Conservation (phyloP, 1,140 invertebrate species). For the Pseudomyrmex sp. region DNA sequence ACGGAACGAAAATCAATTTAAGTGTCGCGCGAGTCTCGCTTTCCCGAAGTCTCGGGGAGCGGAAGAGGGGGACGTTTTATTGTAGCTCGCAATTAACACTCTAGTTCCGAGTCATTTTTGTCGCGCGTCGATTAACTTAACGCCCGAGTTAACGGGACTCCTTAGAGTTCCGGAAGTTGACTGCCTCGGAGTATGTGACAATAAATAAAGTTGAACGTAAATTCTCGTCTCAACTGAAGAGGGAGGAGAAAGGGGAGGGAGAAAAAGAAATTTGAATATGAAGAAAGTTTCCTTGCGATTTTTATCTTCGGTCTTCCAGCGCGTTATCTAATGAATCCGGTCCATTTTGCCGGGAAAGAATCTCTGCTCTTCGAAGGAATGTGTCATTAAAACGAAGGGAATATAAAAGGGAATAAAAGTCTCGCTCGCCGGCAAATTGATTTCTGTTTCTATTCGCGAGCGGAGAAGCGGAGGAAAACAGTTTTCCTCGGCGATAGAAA, state of each 20-base stretch:
- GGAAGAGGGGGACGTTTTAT: background rate
- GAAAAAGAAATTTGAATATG: too few species aligned
- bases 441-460: constrained; percentile 24
- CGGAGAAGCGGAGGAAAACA: background rate
- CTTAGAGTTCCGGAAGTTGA: too few species aligned
- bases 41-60: background rate
- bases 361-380: too few species aligned
- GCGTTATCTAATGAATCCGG: too few species aligned
- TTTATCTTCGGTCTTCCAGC: too few species aligned
- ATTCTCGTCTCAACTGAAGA: background rate
- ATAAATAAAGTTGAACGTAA: background rate
- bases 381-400: constrained; percentile 35
- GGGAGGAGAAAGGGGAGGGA: too few species aligned
- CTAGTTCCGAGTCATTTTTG: background rate
- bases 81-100: constrained; percentile 26
- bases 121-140: constrained; percentile 1
- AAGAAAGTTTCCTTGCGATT: too few species aligned
- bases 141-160: background rate
- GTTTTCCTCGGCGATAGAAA: background rate
- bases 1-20: constrained; percentile 28
- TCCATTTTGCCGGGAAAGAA: too few species aligned
- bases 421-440: background rate
- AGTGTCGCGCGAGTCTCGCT: background rate
- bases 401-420: background rate
- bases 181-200: too few species aligned